Conservation (phyloP, 2,888 invertebrate species). For the Dorcus parallelipipedus region DNA sequence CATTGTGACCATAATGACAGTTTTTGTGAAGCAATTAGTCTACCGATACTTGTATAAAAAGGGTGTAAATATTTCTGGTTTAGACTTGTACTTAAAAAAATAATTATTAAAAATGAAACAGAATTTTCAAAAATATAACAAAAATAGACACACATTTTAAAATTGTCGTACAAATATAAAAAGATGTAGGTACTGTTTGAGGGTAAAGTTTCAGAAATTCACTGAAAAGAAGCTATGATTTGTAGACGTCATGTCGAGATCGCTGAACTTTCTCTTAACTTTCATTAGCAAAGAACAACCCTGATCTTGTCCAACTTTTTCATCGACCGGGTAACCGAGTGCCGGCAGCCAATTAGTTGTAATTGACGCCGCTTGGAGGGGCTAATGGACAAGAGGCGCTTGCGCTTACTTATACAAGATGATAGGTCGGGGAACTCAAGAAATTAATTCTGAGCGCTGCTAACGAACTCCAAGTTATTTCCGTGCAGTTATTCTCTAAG, state of each 20-base stretch:
- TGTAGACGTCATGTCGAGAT: conserved; percentile 19
- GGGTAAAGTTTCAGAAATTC: too few species aligned
- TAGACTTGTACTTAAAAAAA: too few species aligned
- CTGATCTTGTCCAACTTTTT: conserved; percentile 49
- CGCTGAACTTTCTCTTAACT: conserved; percentile 40
- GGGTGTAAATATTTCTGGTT: too few species aligned
- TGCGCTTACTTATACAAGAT: conserved; percentile 35
- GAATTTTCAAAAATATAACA: too few species aligned
- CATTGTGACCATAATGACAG: too few species aligned
- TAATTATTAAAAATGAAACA: too few species aligned
- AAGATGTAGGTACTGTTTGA: too few species aligned
- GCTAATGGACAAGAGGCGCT: conserved; percentile 34
- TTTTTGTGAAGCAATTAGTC: too few species aligned
- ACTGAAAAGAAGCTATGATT: not conserved
- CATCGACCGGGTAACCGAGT: conserved; percentile 48
- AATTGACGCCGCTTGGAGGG: conserved; percentile 39
- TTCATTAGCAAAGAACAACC: conserved; percentile 39
- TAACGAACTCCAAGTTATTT: conserved; percentile 35
- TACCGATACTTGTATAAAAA: too few species aligned
- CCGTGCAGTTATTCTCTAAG: conserved; percentile 27
- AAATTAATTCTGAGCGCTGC: conserved; percentile 36
- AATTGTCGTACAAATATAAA: too few species aligned
- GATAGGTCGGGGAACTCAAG: conserved; percentile 35
- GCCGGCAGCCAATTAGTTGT: conserved; percentile 44
- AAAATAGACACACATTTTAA: too few species aligned